Conservation (phyloP, 2,113 vertebrate species). For the Callionymus lyra region DNA sequence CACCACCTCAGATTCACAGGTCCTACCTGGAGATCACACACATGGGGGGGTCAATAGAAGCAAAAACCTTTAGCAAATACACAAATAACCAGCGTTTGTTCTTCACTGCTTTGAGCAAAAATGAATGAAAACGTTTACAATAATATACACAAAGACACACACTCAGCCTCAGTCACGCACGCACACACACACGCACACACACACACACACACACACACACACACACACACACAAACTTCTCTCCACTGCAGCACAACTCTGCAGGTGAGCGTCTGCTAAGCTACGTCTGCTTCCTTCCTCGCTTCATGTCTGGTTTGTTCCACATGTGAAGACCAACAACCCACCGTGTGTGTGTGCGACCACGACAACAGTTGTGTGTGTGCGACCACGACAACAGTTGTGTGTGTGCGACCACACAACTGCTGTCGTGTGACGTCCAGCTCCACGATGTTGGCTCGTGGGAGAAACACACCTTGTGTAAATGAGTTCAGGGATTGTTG, state of each 20-base stretch:
- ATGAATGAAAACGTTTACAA: slow-evolving; percentile 9
- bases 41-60: slow-evolving; percentile 50
- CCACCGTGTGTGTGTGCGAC: too few species aligned
- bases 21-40: slow-evolving; percentile 52
- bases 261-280: slow-evolving; percentile 28
- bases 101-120: not conserved
- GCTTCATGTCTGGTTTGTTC: slow-evolving; percentile 30
- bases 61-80: slow-evolving; percentile 6
- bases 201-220: slow-evolving; percentile 1
- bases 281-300: slow-evolving; percentile 26
- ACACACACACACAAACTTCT: slow-evolving; percentile 10
- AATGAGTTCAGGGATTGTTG: slow-evolving; percentile 20
- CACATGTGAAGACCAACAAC: slow-evolving; percentile 44
- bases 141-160: not conserved
- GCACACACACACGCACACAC: slow-evolving; percentile 11
- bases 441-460: not conserved
- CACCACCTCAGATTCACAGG: slow-evolving; percentile 41
- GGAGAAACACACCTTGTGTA: slow-evolving; percentile 15
- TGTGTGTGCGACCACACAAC: not conserved
- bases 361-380: too few species aligned
- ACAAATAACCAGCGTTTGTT: slow-evolving; percentile 13
- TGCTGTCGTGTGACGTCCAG: too few species aligned
- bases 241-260: slow-evolving; percentile 21
- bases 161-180: not conserved
- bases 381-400: too few species aligned